Evolutionary conservation across 2,797 vertebrate species (phyloP).

Genomic region (Mus caroli): DNA sequence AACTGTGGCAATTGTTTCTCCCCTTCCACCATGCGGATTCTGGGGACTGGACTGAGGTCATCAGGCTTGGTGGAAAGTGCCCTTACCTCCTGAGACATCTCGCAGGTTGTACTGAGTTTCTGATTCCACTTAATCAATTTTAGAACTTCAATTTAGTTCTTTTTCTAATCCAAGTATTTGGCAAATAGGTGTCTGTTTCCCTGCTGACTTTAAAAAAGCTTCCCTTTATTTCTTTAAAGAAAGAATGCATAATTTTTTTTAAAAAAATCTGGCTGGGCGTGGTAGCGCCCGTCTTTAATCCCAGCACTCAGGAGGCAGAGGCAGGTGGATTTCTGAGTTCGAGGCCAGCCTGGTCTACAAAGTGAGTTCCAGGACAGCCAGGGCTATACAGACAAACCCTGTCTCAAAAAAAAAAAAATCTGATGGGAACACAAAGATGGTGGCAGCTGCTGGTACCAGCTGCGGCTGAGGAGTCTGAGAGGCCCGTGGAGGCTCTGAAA

Average conservation of each 20-base stretch:
- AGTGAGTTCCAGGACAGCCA: no score
- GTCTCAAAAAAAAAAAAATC: no score
- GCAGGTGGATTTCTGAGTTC: no score
- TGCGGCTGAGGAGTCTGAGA: not conserved
- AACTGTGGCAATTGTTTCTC: not conserved
- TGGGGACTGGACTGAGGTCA: not conserved
- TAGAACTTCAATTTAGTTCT: slow-evolving; percentile 30
- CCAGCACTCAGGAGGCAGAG: no score
- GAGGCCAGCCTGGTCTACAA: no score
- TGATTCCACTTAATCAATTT: slow-evolving; percentile 49
- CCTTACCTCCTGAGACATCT: not conserved
- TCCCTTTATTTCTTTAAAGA: slow-evolving; percentile 37
- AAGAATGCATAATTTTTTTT: not conserved
- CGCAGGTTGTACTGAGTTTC: not conserved
- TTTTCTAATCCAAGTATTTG: slow-evolving; percentile 1
- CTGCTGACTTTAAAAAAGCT: not conserved
- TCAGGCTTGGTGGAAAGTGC: not conserved
- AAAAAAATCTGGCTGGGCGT: no score
- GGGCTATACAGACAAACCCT: no score
- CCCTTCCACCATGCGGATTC: no score
- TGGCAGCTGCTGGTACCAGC: not conserved
- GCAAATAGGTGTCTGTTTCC: slow-evolving; percentile 21
- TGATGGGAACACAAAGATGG: not conserved
- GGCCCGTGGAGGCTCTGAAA: not conserved
- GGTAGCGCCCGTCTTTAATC: no score